phyloP scores from a whole-genome alignment of 2,797 vertebrate species.

The Notamacropus eugenii region DNA sequence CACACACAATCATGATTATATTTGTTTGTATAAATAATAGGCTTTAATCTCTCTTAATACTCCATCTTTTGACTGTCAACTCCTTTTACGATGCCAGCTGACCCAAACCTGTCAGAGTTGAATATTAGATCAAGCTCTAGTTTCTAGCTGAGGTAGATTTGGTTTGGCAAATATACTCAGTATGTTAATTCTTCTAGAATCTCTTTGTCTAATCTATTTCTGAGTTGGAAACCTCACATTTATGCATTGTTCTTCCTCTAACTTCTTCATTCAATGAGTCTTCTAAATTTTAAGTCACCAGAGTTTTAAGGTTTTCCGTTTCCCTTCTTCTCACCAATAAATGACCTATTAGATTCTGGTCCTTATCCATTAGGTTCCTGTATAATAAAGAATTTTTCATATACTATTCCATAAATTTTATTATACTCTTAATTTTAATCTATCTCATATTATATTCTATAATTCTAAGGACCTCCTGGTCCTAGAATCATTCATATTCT shows the following conservation, averaged over 20 bases:
- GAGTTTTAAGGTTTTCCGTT: neutral
- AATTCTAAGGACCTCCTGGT: neutral
- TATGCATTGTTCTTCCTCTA: neutral
- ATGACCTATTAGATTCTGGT: neutral
- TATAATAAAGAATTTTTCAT: neutral
- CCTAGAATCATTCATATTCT: neutral
- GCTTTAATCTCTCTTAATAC: neutral
- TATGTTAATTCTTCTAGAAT: neutral
- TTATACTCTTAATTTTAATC: neutral
- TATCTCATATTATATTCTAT: neutral
- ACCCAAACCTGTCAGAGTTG: neutral
- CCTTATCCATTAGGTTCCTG: neutral
- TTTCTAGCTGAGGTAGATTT: neutral
- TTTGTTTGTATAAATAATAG: neutral
- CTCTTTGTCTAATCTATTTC: neutral
- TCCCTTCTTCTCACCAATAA: neutral
- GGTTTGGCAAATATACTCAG: neutral
- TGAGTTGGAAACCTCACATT: neutral
- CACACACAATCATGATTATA: neutral
- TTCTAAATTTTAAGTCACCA: neutral
- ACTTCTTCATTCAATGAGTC: neutral
- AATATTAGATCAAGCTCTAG: neutral
- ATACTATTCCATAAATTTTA: neutral
- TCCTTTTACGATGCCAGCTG: neutral
- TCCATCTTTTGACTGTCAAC: neutral